Evolutionary conservation across 2,797 vertebrate species (phyloP).

Genomic region (Spea hammondii): DNA sequence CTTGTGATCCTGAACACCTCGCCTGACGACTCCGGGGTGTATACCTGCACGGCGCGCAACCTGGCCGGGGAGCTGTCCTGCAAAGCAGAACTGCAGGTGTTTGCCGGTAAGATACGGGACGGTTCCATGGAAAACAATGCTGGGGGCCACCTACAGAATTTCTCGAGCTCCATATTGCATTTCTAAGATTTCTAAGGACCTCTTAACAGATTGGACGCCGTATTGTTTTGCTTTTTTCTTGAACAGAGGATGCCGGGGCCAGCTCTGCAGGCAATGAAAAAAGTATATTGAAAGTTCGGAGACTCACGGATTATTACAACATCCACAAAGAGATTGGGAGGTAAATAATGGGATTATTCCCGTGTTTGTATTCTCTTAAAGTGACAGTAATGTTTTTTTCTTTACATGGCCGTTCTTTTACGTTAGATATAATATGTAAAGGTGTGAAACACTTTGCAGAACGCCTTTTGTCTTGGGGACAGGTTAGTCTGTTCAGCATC

Average conservation of each 20-base stretch:
- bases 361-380: no score
- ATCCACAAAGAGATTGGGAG: slow-evolving; percentile 92
- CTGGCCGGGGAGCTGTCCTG: slow-evolving; percentile 90
- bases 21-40: slow-evolving; percentile 83
- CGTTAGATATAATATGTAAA: no score
- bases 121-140: no score
- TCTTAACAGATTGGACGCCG: no score
- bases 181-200: no score
- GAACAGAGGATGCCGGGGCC: slow-evolving; percentile 3
- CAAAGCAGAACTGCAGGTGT: slow-evolving; percentile 91
- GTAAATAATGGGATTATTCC: slow-evolving; percentile 58
- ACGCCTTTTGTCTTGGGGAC: no score
- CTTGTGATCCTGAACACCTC: slow-evolving; percentile 85
- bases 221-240: background rate
- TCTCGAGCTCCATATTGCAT: no score
- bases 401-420: background rate
- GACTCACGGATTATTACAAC: slow-evolving; percentile 88
- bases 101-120: slow-evolving; percentile 67
- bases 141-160: no score
- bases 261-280: slow-evolving; percentile 57
- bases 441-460: no score
- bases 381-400: no score
- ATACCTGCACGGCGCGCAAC: slow-evolving; percentile 91
- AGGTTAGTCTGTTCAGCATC: no score
- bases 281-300: slow-evolving; percentile 75